Percentiles rank a stretch among this genome's conserved stretches.
Evolutionary conservation across 2,113 vertebrate genomes (phyloP).

Genomic region (Rhegmatorhina hoffmannsi): DNA sequence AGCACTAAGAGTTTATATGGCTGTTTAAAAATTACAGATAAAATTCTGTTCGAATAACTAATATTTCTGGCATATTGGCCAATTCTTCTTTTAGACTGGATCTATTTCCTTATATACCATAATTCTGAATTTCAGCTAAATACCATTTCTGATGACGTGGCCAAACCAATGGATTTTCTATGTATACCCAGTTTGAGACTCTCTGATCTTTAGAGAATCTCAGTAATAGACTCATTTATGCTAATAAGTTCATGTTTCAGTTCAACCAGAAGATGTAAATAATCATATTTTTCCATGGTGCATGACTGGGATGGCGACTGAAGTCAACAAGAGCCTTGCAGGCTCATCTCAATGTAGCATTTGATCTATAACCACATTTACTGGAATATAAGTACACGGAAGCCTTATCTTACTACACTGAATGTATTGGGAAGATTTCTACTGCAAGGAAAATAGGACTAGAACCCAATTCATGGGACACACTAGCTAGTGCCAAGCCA

Average conservation of each 20-base stretch:
- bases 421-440: background rate
- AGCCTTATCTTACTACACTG: background rate
- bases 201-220: background rate
- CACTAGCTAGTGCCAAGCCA: background rate
- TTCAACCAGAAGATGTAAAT: background rate
- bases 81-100: background rate
- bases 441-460: background rate
- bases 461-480: background rate
- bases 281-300: background rate
- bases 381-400: background rate
- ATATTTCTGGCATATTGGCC: background rate
- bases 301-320: background rate
- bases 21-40: constrained; percentile 3
- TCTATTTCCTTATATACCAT: background rate
- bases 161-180: background rate
- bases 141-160: background rate
- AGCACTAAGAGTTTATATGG: background rate
- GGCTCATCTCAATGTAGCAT: background rate
- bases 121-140: background rate
- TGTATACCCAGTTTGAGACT: background rate
- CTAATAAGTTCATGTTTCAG: background rate
- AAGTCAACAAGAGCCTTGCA: background rate
- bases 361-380: background rate
- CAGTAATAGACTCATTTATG: background rate
- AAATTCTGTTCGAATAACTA: background rate